phyloP scores from a whole-genome alignment of 2,797 vertebrate species.

The Enteromius anoplus region DNA sequence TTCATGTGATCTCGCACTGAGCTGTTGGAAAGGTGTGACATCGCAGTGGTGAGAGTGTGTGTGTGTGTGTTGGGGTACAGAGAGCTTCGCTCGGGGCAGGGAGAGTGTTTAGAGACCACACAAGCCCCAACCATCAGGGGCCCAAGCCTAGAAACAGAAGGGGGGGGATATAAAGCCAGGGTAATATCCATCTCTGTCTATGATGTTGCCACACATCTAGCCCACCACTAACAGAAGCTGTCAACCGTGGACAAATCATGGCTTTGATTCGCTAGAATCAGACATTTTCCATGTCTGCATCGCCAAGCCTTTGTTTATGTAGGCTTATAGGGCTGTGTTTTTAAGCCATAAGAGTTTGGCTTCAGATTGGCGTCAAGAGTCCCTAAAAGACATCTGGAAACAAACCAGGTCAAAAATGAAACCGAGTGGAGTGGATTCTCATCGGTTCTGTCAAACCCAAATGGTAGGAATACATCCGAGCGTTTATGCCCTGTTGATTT shows the following conservation, averaged over 20 bases:
- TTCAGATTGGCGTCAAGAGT: slow-evolving; percentile 32
- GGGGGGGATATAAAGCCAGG: slow-evolving; percentile 62
- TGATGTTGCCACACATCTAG: slow-evolving; percentile 27
- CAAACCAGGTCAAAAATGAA: slow-evolving; percentile 23
- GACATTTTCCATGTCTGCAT: slow-evolving; percentile 46
- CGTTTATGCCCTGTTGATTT: slow-evolving; percentile 29
- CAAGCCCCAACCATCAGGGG: slow-evolving; percentile 79
- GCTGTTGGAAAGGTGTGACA: slow-evolving; percentile 84
- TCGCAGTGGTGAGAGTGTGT: slow-evolving; percentile 77
- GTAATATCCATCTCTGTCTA: slow-evolving; percentile 38
- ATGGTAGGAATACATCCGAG: slow-evolving; percentile 23
- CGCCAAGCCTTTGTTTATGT: slow-evolving; percentile 51
- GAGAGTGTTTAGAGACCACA: slow-evolving; percentile 77
- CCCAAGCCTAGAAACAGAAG: slow-evolving; percentile 78
- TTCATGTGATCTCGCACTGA: slow-evolving; percentile 84
- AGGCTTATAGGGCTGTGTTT: slow-evolving; percentile 33
- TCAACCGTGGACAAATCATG: slow-evolving; percentile 18
- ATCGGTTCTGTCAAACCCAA: slow-evolving; percentile 4
- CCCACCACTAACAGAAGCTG: slow-evolving; percentile 35
- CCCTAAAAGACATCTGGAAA: slow-evolving; percentile 35
- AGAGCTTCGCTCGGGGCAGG: slow-evolving; percentile 76
- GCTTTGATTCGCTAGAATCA: slow-evolving; percentile 55
- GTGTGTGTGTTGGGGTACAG: slow-evolving; percentile 75
- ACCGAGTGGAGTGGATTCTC: slow-evolving; percentile 26
- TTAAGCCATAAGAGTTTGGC: slow-evolving; percentile 14